Evolutionary conservation across 2,888 invertebrate species (phyloP), one percentile per base, ranked within the genome.

Genomic region (Aethes cnicana): DNA sequence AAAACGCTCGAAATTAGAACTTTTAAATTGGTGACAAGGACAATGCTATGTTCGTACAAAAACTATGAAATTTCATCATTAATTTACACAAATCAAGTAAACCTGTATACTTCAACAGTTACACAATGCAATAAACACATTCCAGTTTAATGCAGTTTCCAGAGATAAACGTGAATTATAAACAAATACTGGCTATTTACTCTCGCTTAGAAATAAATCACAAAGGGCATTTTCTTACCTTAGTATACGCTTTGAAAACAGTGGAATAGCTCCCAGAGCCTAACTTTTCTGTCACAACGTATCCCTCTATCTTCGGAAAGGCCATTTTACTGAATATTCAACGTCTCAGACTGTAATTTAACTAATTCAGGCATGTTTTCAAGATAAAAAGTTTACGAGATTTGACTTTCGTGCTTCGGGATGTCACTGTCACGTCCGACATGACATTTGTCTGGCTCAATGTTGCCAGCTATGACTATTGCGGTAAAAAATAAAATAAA

Each of bases 211-310:
- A 14, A 12, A 11, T n/a, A 8, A 8, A 16, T n/a, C 25, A 20
- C 12, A 39, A 16, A 6, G 3, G 5, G 1, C 7, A 8, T 1
- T 33, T 70, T 58, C 72, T 62, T 69, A 93, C 94, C 91, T 94
- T 94, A 61, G 91, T 91, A 54, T 91, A 91, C 0, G 95, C 96
- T 83, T 95, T 96, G 74, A 94, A 96, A 0, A 97, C 97, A 0
- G 93, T 93, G 0, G 96, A 95, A 81, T 96, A 97, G 61, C 95
- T 95, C 1, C 97, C 97, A 11, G 92, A 91, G 0, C 97, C 97
- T 6, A 97, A 90, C 78, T 93, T 94, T 64, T 94, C 94, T 2
- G 93, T 90, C 39, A 95, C 89, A 11, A 93, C 91, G 68, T 93
- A 95, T 33, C 94, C 94, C 37, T 92, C 92, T 56, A 94, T 90